A percentile compares a stretch with the other conserved stretches of the same genome.
Evolutionary conservation across 2,797 vertebrate genomes (phyloP).

Genomic region (Pangasius macronema): DNA sequence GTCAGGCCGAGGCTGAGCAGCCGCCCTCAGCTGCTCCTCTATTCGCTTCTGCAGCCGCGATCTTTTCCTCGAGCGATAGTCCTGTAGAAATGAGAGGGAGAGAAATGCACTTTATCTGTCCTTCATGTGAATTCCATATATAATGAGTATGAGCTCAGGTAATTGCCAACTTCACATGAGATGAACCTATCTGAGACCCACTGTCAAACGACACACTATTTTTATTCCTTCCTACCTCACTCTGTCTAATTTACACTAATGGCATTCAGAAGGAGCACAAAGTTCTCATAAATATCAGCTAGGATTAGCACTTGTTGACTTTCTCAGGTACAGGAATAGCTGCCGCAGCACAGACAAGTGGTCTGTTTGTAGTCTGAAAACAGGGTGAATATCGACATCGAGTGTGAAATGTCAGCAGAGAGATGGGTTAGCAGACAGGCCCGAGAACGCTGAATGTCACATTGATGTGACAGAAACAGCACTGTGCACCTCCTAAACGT

Average conservation of each 20-base stretch:
- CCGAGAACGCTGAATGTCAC: conserved; percentile 45
- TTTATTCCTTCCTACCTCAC: neutral
- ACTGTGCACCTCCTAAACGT: conserved; percentile 33
- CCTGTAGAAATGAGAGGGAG: conserved; percentile 67
- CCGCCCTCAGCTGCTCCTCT: conserved; percentile 80
- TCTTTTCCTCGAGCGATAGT: conserved; percentile 76
- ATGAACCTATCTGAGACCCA: neutral
- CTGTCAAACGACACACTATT: neutral
- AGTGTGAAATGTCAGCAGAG: conserved; percentile 45
- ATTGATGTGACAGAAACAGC: conserved; percentile 40
- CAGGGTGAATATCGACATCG: conserved; percentile 36
- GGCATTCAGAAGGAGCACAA: conserved; percentile 24
- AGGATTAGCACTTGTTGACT: conserved; percentile 36
- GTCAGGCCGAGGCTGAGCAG: conserved; percentile 62
- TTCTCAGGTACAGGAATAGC: conserved; percentile 33
- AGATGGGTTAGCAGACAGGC: conserved; percentile 28
- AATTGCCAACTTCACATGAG: neutral
- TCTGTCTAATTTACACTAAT: neutral
- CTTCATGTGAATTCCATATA: neutral
- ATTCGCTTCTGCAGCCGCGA: conserved; percentile 79
- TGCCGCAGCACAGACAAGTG: conserved; percentile 31
- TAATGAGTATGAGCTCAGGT: neutral
- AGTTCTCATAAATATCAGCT: conserved; percentile 12
- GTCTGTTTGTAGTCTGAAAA: conserved; percentile 28
- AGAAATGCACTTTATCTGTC: neutral